A percentile compares a stretch with the other conserved stretches of the same genome.
Evolutionary conservation across 2,113 vertebrate species (phyloP).

Genomic region (Hirundichthys speculiger): DNA sequence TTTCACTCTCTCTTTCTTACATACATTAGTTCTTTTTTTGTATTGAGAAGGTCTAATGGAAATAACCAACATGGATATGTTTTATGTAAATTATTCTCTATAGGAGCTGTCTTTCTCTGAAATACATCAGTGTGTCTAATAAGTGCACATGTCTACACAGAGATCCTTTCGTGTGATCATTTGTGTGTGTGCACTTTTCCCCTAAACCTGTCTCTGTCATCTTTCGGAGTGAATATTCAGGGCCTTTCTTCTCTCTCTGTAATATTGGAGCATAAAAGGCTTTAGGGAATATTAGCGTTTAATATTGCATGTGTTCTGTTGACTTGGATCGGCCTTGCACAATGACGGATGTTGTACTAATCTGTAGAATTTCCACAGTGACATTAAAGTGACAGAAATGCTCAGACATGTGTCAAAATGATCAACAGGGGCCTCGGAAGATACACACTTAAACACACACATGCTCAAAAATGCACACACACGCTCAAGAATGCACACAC

Average conservation of each 20-base stretch:
- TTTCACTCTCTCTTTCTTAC: not conserved
- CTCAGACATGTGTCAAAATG: constrained; percentile 81
- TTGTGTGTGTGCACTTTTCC: constrained; percentile 39
- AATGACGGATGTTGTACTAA: constrained; percentile 78
- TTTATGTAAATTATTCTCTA: constrained; percentile 36
- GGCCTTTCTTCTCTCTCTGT: constrained; percentile 76
- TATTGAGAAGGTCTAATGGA: constrained; percentile 22
- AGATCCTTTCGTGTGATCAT: constrained; percentile 21
- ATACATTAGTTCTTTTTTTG: constrained; percentile 19
- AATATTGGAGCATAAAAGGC: constrained; percentile 78
- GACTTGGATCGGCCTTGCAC: constrained; percentile 71
- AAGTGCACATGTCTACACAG: constrained; percentile 1
- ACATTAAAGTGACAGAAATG: constrained; percentile 82
- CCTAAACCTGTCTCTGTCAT: constrained; percentile 60
- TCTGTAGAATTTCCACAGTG: constrained; percentile 81
- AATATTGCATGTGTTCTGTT: constrained; percentile 83
- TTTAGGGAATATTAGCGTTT: constrained; percentile 77
- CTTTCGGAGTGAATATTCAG: constrained; percentile 76
- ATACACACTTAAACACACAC: constrained; percentile 65
- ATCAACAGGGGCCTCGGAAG: constrained; percentile 73
- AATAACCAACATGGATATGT: constrained; percentile 24
- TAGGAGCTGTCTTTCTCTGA: constrained; percentile 21
- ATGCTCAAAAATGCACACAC: constrained; percentile 21
- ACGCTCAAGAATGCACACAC: constrained; percentile 1
- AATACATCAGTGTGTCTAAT: constrained; percentile 21